These are phyloP conservation scores for Lasioglossum calceatum DNA, from an alignment of 2,888 invertebrate genomes.

Conservation along the genomic window DNA sequence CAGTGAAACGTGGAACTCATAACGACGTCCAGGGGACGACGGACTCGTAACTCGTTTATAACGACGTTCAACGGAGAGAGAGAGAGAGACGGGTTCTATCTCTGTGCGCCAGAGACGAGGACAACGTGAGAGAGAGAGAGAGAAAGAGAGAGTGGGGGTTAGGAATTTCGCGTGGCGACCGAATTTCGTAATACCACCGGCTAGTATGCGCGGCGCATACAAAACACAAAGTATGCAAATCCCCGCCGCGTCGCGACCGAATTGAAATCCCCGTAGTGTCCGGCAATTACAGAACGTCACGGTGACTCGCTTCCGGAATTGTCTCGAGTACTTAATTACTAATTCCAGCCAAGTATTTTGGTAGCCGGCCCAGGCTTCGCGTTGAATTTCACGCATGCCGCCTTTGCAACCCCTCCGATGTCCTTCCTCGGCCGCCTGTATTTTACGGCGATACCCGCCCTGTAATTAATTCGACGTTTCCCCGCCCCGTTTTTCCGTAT, in stretches of 20 bases:
- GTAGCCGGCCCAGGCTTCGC: constrained; percentile 27
- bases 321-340: constrained; percentile 73
- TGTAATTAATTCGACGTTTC: constrained; percentile 32
- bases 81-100: not conserved
- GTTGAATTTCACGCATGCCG: constrained; percentile 61
- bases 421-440: not conserved
- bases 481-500: not conserved
- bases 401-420: constrained; percentile 13
- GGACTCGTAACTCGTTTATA: constrained; percentile 58
- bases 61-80: constrained; percentile 41
- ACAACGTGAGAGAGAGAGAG: not conserved
- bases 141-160: constrained; percentile 17
- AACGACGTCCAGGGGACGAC: constrained; percentile 66
- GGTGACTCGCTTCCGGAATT: constrained; percentile 68
- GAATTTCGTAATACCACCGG: constrained; percentile 70
- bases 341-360: constrained; percentile 70
- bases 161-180: constrained; percentile 61
- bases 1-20: constrained; percentile 68
- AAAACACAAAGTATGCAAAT: constrained; percentile 74
- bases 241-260: constrained; percentile 53
- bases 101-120: not conserved
- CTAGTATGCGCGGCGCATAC: constrained; percentile 68
- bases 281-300: constrained; percentile 71
- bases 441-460: constrained; percentile 7
- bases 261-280: constrained; percentile 72